Percentiles rank a stretch among this genome's conserved stretches.
Evolutionary conservation across 2,888 invertebrate genomes (phyloP).

Genomic region (Caenorhabditis macrosperma): DNA sequence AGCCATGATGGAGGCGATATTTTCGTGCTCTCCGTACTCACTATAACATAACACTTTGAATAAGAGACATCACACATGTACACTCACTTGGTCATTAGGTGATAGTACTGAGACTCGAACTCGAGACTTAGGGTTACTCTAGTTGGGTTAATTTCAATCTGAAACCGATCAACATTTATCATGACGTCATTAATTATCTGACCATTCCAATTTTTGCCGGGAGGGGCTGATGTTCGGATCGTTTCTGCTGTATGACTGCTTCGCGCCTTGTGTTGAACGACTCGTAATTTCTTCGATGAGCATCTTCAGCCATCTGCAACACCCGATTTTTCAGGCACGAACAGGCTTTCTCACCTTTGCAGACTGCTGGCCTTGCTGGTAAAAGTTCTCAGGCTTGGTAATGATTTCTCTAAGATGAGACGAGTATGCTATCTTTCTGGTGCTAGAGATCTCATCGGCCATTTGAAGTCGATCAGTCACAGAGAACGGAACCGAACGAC

Average conservation of each 20-base stretch:
- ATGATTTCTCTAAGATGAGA: slow-evolving; percentile 27
- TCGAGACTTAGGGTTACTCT: slow-evolving; percentile 57
- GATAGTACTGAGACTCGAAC: slow-evolving; percentile 46
- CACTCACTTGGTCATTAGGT: slow-evolving; percentile 40
- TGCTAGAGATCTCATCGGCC: slow-evolving; percentile 21
- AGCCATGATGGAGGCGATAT: slow-evolving; percentile 48
- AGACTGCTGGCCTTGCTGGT: slow-evolving; percentile 43
- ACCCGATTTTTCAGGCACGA: neutral
- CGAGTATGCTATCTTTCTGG: slow-evolving; percentile 24
- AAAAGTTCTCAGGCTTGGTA: slow-evolving; percentile 26
- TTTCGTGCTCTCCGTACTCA: slow-evolving; percentile 38
- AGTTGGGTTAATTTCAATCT: slow-evolving; percentile 60
- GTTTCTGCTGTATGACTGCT: slow-evolving; percentile 22
- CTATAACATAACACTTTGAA: neutral
- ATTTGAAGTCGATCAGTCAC: slow-evolving; percentile 19
- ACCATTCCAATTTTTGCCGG: slow-evolving; percentile 48
- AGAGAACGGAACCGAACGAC: slow-evolving; percentile 6
- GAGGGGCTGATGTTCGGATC: slow-evolving; percentile 6
- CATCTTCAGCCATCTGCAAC: slow-evolving; percentile 49
- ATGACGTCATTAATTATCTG: neutral
- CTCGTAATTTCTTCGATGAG: slow-evolving; percentile 13
- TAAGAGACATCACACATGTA: neutral
- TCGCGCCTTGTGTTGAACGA: slow-evolving; percentile 43
- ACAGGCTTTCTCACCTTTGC: slow-evolving; percentile 12
- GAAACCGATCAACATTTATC: too few relatives aligned